Evolutionary conservation across 1,140 invertebrate genomes (phyloP), one percentile per base, ranked within the genome.

Genomic region (Drosophila carrolli): DNA sequence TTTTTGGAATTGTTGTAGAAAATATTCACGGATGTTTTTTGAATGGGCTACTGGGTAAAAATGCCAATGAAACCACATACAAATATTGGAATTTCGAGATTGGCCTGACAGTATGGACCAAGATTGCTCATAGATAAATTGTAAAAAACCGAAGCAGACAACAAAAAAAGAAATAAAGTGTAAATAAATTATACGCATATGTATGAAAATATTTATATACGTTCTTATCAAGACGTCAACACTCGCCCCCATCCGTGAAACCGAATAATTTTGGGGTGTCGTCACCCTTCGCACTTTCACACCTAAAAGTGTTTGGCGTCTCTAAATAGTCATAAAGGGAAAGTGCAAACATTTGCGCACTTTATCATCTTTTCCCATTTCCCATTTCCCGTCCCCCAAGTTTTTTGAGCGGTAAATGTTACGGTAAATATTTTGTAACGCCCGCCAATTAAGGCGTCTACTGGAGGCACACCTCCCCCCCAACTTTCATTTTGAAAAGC

Each of bases 371-470:
- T 89, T 85, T 88, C 65, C 79, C 79, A 77, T 83, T 88, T 82
- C 71, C 81, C 58, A 35, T 29, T 4, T 13, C 44, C 35, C 2
- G 1, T 10, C 19, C 6, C 32, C 8, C 46, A 11, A 5, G 5
- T 9, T 35, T 37, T 16, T 32, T 16, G 27, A 37, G 72, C 74
- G 66, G 75, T 66, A 63, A 82, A 54, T 62, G 66, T 67, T 62
- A 79, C 79, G 81, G 83, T 86, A 88, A 88, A 88, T 88, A 88
- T 89, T 88, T 88, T 88, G 83, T 80, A 89, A 89, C 84, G 79
- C 72, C 83, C 83, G 51, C 66, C 83, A 88, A 88, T 88, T 88
- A 88, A 81, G 76, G 57, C 56, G 80, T 77, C 83, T 79, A 57
- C 47, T 57, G 47, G 48, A 10, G 40, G 23, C 11, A n/a, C n/a